Base-by-base conservation (phyloP, 2,113 vertebrate species). In the Crypturellus undulatus region DNA sequence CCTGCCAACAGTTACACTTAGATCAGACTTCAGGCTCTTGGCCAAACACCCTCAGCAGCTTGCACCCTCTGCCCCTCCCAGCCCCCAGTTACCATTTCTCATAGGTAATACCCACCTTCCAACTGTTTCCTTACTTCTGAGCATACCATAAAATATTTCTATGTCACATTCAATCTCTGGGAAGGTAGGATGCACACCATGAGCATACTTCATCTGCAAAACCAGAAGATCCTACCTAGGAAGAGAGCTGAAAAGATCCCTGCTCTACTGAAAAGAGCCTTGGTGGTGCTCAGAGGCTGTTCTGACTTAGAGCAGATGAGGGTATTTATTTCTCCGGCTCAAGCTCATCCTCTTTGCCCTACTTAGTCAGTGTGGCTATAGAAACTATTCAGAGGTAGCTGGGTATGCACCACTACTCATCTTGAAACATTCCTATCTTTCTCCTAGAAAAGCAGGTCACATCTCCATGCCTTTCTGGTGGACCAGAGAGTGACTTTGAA, bases 151-250 rank as follows among this genome's bases (percentile, higher is more conserved):
- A 63, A 63, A 75, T 51, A 28, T 34, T 78, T 24, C 30, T 40
- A 28, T 19, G 28, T 5, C 13, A 0, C 6, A 1, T 26, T 32
- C 3, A 3, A 15, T 30, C 25, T 36, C 6, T 51, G 30, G 45
- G 12, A 59, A 47, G 21, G 52, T n/a, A 65, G 42, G 38, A 51
- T 49, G n/a, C 30, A 34, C 36, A 5, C 20, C 49, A 12, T 0
- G 2, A 79, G 49, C 22, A 36, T 40, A 30, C 42, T 54, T 49
- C 2, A 5, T 40, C 28, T 49, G 64, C 28, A 42, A 28, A 62
- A 25, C 72, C 65, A 47, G 38, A 25, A 30, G 32, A 5, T 13
- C 8, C 21, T 83, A 4, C 7, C 0, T 2, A 69, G 20, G 24
- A 5, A 60, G 10, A 21, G 60, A 77, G 59, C 15, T 75, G 58